Evolutionary conservation across 2,797 vertebrate genomes (phyloP).

Genomic region (Telmatherina bonti): DNA sequence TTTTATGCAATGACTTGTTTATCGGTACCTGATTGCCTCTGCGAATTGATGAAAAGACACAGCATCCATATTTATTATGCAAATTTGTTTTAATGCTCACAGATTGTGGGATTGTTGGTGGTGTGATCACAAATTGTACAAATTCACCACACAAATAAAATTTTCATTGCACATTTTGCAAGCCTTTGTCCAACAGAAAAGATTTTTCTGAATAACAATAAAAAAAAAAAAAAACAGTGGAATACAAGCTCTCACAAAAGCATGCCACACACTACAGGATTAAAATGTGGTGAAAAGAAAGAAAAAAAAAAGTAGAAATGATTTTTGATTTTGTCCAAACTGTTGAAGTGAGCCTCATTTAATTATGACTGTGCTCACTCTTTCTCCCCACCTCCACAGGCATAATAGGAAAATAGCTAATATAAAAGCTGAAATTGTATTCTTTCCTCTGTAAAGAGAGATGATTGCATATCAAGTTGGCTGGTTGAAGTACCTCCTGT

Average conservation of each 20-base stretch:
- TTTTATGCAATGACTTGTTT: not conserved
- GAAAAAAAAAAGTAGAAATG: constrained; percentile 10
- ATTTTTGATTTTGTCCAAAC: constrained; percentile 43
- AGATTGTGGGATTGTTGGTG: not conserved
- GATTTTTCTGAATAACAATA: not conserved
- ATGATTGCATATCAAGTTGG: constrained; percentile 82
- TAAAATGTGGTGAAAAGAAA: not conserved
- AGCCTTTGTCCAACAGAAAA: not conserved
- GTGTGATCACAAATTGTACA: not conserved
- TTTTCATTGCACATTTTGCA: not conserved
- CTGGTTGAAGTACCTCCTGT: constrained; percentile 77
- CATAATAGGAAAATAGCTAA: constrained; percentile 73
- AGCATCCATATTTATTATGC: not conserved
- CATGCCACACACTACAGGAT: constrained; percentile 11
- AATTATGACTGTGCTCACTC: constrained; percentile 48
- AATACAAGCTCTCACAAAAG: not conserved
- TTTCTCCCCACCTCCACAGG: constrained; percentile 62
- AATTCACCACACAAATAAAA: not conserved
- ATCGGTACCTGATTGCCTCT: not conserved
- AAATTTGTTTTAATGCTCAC: not conserved
- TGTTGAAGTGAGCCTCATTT: constrained; percentile 60
- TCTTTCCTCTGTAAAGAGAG: constrained; percentile 78
- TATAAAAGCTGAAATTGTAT: constrained; percentile 79
- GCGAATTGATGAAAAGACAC: not conserved
- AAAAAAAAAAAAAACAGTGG: not conserved